Evolutionary conservation across 2,888 invertebrate species (phyloP), one percentile per base, ranked within the genome.

Genomic region (Pseudeuparius sepicola): DNA sequence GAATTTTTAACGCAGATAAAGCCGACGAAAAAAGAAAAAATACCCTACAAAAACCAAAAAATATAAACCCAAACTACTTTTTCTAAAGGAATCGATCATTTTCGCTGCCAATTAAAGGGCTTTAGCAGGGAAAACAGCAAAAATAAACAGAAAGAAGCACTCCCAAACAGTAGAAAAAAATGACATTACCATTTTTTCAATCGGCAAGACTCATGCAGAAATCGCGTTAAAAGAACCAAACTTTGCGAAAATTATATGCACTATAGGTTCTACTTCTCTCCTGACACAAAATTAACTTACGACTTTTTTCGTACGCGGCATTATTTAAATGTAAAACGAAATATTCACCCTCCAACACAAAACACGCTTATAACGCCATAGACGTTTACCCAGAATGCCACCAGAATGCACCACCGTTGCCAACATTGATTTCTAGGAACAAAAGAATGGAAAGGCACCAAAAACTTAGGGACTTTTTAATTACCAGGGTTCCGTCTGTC

Each of bases 361-460:
- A 39, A 54, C 54, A 55, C 57, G 52, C 57, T 47, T n/a, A 55
- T 52, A 47, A 47, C 56, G 55, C 59, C 59, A 59, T 61, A 46
- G n/a, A n/a, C 43, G 31, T 42, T 40, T 55, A 54, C 59, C 57
- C 59, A 55, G 36, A 52, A 56, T 57, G 52, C 57, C 54, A 59
- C 57, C 59, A 55, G 36, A 52, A 56, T 57, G 52, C 57, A 50
- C 43, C 50, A 52, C 53, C 47, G 45, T 51, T 59, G 48, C 61
- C 62, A 61, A 61, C 63, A 63, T 61, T 57, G 62, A 63, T 63
- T 61, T 60, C 60, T 60, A 48, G 60, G 50, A 55, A 55, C 54
- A 54, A 58, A 60, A 60, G 60, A 59, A 60, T 54, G 40, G 34
- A 60, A 59, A 56, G 43, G 48, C 59, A 58, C 60, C 47, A 55